A percentile compares a stretch with the other conserved stretches of the same genome.
Evolutionary conservation across 2,888 invertebrate species (phyloP).

Genomic region (Cerceris rybyensis): DNA sequence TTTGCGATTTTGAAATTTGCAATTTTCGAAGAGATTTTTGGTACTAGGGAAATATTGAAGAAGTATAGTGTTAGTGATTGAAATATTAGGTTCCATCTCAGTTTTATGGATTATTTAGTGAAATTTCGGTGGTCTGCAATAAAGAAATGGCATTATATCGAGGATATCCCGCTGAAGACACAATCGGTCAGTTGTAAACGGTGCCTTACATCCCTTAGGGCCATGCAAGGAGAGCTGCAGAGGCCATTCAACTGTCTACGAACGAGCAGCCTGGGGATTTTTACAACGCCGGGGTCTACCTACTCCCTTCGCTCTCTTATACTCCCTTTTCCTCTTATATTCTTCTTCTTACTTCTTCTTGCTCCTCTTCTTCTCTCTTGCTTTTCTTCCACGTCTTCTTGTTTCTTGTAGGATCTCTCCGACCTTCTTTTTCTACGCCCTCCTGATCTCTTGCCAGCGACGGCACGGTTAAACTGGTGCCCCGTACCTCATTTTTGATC

Average conservation of each 20-base stretch:
- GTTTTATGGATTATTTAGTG: too few relatives aligned
- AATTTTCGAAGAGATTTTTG: too few relatives aligned
- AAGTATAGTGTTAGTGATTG: too few relatives aligned
- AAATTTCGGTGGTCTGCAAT: too few relatives aligned
- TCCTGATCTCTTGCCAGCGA: slow-evolving; percentile 68
- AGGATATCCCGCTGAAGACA: slow-evolving; percentile 2
- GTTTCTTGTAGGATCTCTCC: slow-evolving; percentile 62
- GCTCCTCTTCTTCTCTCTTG: slow-evolving; percentile 53
- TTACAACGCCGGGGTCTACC: slow-evolving; percentile 71
- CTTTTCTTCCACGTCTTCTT: slow-evolving; percentile 54
- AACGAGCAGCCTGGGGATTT: slow-evolving; percentile 72
- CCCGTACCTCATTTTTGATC: too few relatives aligned
- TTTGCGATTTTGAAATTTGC: too few relatives aligned
- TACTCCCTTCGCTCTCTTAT: slow-evolving; percentile 62
- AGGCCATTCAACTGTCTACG: slow-evolving; percentile 80
- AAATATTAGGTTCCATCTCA: too few relatives aligned
- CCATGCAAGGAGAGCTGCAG: slow-evolving; percentile 65
- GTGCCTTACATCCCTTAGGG: slow-evolving; percentile 72
- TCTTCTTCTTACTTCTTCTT: slow-evolving; percentile 54
- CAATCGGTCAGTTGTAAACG: slow-evolving; percentile 74
- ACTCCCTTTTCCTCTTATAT: slow-evolving; percentile 59
- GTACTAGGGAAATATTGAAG: too few relatives aligned
- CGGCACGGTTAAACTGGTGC: slow-evolving; percentile 51
- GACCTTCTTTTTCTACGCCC: slow-evolving; percentile 64
- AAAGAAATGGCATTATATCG: too few relatives aligned